A percentile compares a stretch with the other conserved stretches of the same genome.
Evolutionary conservation across 2,888 invertebrate genomes (phyloP).

Genomic region (Brachypterus glaber): DNA sequence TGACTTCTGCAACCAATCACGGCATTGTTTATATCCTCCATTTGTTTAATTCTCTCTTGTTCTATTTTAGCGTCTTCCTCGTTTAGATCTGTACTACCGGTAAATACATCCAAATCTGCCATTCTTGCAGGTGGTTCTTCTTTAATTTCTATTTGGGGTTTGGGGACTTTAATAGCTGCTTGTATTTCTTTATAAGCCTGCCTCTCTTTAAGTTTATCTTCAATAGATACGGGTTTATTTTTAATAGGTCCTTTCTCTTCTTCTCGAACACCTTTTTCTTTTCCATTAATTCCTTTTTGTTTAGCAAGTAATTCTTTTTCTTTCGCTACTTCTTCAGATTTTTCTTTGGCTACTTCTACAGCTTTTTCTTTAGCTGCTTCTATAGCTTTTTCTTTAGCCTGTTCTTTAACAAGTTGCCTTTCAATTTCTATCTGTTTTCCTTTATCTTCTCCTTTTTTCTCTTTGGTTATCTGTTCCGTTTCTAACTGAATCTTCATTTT

Average conservation of each 20-base stretch:
- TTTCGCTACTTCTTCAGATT: background rate
- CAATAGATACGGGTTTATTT: background rate
- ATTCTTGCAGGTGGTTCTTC: slow-evolving; percentile 3
- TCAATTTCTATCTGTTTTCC: slow-evolving; percentile 5
- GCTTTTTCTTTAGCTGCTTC: slow-evolving; percentile 11
- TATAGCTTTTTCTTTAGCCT: slow-evolving; percentile 2
- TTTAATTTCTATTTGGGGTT: slow-evolving; percentile 12
- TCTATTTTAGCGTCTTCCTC: slow-evolving; percentile 42
- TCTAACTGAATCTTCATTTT: slow-evolving; percentile 24
- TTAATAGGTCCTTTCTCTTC: background rate
- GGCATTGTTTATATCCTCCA: slow-evolving; percentile 42
- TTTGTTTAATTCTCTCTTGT: slow-evolving; percentile 41
- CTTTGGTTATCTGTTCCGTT: slow-evolving; percentile 14
- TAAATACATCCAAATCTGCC: slow-evolving; percentile 23
- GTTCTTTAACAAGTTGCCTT: background rate
- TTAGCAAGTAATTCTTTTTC: background rate
- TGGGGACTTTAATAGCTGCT: slow-evolving; percentile 1
- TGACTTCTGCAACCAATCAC: slow-evolving; percentile 29
- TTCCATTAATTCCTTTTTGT: background rate
- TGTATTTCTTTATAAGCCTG: background rate
- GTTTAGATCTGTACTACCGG: slow-evolving; percentile 35
- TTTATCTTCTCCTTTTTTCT: slow-evolving; percentile 1
- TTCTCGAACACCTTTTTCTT: background rate
- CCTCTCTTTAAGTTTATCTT: too few relatives aligned
- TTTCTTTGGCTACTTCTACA: background rate